A percentile compares a stretch with the other conserved stretches of the same genome.
Conservation (phyloP, 2,113 vertebrate species). For the Podilymbus podiceps region DNA sequence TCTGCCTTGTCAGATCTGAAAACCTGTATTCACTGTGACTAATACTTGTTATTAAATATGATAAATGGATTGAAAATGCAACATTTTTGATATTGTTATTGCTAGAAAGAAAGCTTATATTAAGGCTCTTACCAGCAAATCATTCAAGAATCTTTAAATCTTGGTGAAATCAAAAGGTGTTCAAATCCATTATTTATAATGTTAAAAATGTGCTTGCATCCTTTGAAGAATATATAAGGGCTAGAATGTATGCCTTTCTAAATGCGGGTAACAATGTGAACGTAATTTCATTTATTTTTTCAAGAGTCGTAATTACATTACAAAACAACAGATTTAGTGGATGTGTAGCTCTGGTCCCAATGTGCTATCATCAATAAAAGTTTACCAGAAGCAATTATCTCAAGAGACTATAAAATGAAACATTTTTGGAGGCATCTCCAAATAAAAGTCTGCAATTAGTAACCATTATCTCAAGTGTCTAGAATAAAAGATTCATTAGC, state of each 20-base stretch:
- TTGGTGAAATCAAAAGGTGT: background rate
- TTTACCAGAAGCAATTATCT: constrained; percentile 34
- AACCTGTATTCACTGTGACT: background rate
- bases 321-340: background rate
- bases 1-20: background rate
- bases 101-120: background rate
- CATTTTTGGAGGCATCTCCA: constrained; percentile 34
- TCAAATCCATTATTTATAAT: background rate
- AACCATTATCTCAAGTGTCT: background rate
- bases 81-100: background rate
- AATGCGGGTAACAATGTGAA: background rate
- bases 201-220: background rate
- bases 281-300: background rate
- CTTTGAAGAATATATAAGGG: background rate
- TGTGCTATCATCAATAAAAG: background rate
- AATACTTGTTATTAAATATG: background rate
- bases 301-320: background rate
- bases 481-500: constrained; percentile 31
- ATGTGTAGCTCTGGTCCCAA: background rate
- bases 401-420: background rate
- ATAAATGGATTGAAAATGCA: background rate
- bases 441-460: constrained; percentile 34
- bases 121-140: background rate
- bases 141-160: background rate
- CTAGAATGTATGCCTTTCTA: background rate